These are phyloP conservation scores for Lordiphosa mommai DNA, from an alignment of 1,140 invertebrate genomes.

Conservation along the genomic window DNA sequence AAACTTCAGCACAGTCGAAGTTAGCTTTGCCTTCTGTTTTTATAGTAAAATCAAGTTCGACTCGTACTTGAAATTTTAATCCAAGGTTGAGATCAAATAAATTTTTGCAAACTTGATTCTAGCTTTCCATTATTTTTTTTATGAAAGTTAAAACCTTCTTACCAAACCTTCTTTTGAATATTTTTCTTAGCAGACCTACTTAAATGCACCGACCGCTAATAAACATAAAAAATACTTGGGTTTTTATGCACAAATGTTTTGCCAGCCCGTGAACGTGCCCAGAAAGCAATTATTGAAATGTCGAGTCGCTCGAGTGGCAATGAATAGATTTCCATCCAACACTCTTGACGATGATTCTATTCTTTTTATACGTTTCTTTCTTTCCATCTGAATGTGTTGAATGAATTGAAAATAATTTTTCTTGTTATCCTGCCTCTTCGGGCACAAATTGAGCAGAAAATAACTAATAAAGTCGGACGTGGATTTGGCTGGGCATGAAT, in stretches of 20 bases:
- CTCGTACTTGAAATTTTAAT: too few relatives aligned
- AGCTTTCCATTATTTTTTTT: too few relatives aligned
- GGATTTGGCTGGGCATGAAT: constrained; percentile 55
- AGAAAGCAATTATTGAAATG: constrained; percentile 14
- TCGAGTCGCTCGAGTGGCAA: constrained; percentile 31
- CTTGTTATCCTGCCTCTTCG: constrained; percentile 74
- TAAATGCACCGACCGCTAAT: constrained; percentile 23
- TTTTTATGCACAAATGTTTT: constrained; percentile 1
- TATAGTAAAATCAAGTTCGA: too few relatives aligned
- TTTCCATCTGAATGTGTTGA: constrained; percentile 67
- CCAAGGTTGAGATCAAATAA: too few relatives aligned
- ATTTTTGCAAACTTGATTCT: too few relatives aligned
- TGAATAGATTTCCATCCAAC: constrained; percentile 28
- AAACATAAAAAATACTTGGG: constrained; percentile 31
- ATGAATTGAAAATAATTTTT: constrained; percentile 79
- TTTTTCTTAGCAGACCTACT: constrained; percentile 21
- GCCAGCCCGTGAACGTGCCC: not conserved
- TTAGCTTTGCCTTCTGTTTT: too few relatives aligned
- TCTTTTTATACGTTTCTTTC: not conserved
- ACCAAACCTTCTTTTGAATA: too few relatives aligned
- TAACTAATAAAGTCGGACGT: constrained; percentile 78
- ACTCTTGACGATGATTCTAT: not conserved
- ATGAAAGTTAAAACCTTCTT: too few relatives aligned
- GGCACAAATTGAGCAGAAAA: constrained; percentile 78
- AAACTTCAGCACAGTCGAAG: too few relatives aligned